phyloP scores from a whole-genome alignment of 2,797 vertebrate genomes.

The Characodon lateralis region DNA sequence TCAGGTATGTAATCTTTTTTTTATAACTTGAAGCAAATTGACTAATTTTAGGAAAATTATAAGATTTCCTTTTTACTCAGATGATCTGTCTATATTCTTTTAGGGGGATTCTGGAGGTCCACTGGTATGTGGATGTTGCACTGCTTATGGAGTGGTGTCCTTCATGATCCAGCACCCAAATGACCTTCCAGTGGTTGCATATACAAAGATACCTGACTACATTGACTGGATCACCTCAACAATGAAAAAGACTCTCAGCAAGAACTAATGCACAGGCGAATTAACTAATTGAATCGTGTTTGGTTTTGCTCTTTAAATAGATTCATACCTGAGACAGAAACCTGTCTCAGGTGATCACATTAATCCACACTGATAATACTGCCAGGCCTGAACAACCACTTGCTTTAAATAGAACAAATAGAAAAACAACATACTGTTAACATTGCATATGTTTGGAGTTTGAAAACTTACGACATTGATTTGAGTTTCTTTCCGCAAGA shows the following conservation, averaged over 20 bases:
- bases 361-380: not conserved
- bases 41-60: not conserved
- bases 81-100: not conserved
- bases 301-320: not conserved
- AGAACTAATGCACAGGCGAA: not conserved
- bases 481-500: not conserved
- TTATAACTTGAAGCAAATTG: not conserved
- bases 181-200: not conserved
- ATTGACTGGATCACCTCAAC: not conserved
- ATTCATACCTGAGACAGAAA: not conserved
- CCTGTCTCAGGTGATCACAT: not conserved
- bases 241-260: not conserved
- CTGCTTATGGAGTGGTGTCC: conserved; percentile 71
- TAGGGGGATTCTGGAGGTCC: conserved; percentile 82
- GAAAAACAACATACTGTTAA: not conserved
- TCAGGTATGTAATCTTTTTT: not conserved
- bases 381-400: not conserved
- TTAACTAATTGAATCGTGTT: not conserved
- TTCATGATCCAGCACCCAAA: fast-evolving
- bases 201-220: conserved; percentile 53
- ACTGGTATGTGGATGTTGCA: conserved; percentile 69
- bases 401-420: not conserved
- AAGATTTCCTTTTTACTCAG: not conserved
- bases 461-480: not conserved
- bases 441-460: not conserved